phyloP scores from a whole-genome alignment of 2,113 vertebrate species.

The Epinephelus lanceolatus region DNA sequence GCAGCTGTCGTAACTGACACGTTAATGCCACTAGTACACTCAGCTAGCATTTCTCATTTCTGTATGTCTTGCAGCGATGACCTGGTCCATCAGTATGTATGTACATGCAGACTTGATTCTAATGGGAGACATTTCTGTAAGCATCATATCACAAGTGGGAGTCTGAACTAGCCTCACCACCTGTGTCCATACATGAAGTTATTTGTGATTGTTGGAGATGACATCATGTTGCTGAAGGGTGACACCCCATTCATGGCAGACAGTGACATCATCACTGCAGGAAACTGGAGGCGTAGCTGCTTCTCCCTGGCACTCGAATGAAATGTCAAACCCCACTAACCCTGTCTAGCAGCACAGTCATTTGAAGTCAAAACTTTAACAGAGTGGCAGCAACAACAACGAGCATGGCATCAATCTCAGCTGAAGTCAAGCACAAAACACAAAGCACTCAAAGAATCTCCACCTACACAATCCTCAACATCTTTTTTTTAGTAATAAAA shows the following conservation, averaged over 20 bases:
- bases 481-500: not conserved
- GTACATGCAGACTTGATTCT: not conserved
- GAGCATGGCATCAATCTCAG: not conserved
- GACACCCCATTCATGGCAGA: slow-evolving; percentile 4
- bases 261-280: slow-evolving; percentile 32
- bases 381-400: not conserved
- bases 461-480: not conserved
- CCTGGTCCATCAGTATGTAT: not conserved
- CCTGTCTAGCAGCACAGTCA: slow-evolving; percentile 2
- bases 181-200: not conserved
- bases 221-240: not conserved
- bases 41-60: not conserved
- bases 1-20: slow-evolving; percentile 23
- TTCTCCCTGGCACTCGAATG: not conserved
- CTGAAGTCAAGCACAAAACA: not conserved
- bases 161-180: not conserved
- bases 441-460: not conserved
- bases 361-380: slow-evolving; percentile 14
- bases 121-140: not conserved
- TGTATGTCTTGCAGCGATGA: not conserved
- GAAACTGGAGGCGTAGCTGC: not conserved
- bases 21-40: not conserved
- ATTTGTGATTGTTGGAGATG: not conserved
- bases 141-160: not conserved
- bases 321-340: slow-evolving; percentile 12